Evolutionary conservation across 2,888 invertebrate species (phyloP).

Genomic region (Dromius quadrimaculatus): DNA sequence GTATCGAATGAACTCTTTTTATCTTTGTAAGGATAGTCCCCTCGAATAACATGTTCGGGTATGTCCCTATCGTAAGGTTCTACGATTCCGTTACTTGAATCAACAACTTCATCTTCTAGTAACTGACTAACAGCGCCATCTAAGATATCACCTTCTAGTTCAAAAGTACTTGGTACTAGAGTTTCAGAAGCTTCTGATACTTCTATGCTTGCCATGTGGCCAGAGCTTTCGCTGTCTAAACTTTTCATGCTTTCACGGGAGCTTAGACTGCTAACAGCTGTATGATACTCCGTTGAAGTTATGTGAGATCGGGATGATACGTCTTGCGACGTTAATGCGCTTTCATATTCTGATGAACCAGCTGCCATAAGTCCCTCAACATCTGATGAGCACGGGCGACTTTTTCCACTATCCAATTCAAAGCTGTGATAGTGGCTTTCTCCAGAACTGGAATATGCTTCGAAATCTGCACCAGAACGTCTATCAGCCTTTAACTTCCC

Average conservation of each 20-base stretch:
- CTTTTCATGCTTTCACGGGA: constrained; percentile 92
- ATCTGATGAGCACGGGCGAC: constrained; percentile 89
- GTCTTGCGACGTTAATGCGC: constrained; percentile 84
- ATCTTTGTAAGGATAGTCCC: constrained; percentile 34
- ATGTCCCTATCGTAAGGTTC: constrained; percentile 60
- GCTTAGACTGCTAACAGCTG: constrained; percentile 88
- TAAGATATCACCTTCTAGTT: constrained; percentile 80
- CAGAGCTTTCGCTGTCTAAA: constrained; percentile 89
- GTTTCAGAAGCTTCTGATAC: constrained; percentile 95
- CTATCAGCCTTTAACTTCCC: constrained; percentile 70
- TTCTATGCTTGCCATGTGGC: constrained; percentile 89
- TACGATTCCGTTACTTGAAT: constrained; percentile 56
- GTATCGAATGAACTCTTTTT: constrained; percentile 51
- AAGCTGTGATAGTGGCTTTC: constrained; percentile 92
- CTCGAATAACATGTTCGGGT: constrained; percentile 57
- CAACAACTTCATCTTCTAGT: constrained; percentile 63
- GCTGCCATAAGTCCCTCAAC: constrained; percentile 83
- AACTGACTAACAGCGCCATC: constrained; percentile 72
- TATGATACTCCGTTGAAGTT: constrained; percentile 87
- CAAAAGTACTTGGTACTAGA: constrained; percentile 89
- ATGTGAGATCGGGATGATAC: constrained; percentile 77
- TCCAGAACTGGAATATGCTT: constrained; percentile 87
- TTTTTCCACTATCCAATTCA: constrained; percentile 79
- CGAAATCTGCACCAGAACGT: constrained; percentile 82
- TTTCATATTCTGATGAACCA: constrained; percentile 89